Base-by-base conservation (phyloP, 2,113 vertebrate genomes). In the Lepus timidus region DNA sequence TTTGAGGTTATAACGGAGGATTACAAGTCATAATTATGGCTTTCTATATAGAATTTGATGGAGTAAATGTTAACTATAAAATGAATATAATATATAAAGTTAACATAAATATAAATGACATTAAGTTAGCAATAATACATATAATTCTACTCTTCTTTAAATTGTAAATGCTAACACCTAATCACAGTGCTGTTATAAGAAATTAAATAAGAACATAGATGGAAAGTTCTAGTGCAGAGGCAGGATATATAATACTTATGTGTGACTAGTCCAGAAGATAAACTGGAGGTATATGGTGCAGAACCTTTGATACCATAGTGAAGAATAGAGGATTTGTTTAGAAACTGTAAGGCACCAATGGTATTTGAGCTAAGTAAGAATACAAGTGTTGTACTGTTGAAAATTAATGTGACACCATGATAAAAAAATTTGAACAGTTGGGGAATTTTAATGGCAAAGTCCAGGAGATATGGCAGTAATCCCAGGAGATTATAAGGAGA, bases 301-400 rank as follows among this genome's bases (percentile, higher is more conserved):
- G 1, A 74, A 20, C 12, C 22, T 76, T 91, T 33, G 44, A 49
- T 95, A 33, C 12, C 65, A 74, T 19, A 16, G 22, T 62, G 36
- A 75, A 91, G 84, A 95, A 52, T 29, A 36, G 31, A 83, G 71
- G 85, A 90, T 87, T 65, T 67, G 64, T 93, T 93, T 93, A 55
- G 84, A 87, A 90, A 73, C n/a, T 84, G 20, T 27, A 86, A 95
- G 20, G 1, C 71, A 31, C 6, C 36, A 49, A 87, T 87, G 27
- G 68, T 39, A 44, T 39, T 51, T 90, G 73, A 95, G 33, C 4
- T 39, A 55, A 1, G 39, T 39, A 61, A 52, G 79, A 19, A 55
- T 55, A 31, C 22, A 44, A 76, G 11, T 74, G 39, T 31, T 88
- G 68, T 20, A 61, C 4, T 51, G 20, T 61, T 64, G 49, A 88